Conservation (phyloP, 2,888 invertebrate genomes). For the Pollenia griseotomentosa region DNA sequence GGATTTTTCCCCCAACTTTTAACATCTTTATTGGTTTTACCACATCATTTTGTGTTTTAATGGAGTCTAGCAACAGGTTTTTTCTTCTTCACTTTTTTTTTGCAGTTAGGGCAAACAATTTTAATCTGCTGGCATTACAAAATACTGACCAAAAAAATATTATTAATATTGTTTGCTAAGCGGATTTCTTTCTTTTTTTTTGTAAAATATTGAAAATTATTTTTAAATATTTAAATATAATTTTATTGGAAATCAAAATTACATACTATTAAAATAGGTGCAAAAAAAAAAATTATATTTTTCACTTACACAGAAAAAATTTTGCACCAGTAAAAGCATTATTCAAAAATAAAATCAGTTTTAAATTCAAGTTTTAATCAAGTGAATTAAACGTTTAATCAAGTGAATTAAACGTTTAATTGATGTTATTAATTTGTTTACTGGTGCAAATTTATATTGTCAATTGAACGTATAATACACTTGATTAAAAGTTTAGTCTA, state of each 20-base stretch:
- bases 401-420: too few species aligned
- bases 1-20: neutral
- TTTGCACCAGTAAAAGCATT: too few species aligned
- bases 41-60: constrained; percentile 45
- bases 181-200: neutral
- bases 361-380: too few species aligned
- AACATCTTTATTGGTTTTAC: constrained; percentile 50
- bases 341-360: too few species aligned
- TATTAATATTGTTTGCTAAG: constrained; percentile 21
- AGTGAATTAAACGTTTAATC: too few species aligned
- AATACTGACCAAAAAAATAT: constrained; percentile 4
- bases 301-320: too few species aligned
- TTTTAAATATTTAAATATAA: neutral
- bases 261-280: neutral
- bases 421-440: too few species aligned
- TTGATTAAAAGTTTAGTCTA: too few species aligned
- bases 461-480: too few species aligned
- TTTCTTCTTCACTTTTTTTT: neutral
- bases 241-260: neutral
- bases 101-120: constrained; percentile 19
- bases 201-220: neutral
- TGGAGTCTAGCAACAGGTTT: constrained; percentile 60
- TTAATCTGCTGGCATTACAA: constrained; percentile 14
- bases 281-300: too few species aligned
- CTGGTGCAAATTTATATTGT: too few species aligned